Evolutionary conservation across 1,140 invertebrate species (phyloP).

Genomic region (Magallana ariakensis): DNA sequence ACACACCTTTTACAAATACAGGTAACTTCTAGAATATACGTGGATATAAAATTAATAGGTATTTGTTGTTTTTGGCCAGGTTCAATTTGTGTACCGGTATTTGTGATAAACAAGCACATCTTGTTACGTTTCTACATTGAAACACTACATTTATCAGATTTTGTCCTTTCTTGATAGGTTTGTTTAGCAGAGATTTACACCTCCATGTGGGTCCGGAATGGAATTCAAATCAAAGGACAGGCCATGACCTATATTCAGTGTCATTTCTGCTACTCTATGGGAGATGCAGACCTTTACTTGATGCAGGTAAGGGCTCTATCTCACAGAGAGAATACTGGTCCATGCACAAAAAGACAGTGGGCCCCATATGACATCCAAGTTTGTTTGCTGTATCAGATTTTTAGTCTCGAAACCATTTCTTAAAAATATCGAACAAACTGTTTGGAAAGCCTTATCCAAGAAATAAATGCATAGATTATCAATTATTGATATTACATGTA

Average conservation of each 20-base stretch:
- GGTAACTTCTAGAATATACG: conserved; percentile 82
- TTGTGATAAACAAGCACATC: neutral
- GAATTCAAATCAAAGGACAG: conserved; percentile 97
- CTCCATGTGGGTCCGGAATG: conserved; percentile 97
- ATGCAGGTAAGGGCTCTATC: conserved; percentile 72
- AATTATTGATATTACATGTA: too few relatives aligned
- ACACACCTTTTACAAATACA: conserved; percentile 95
- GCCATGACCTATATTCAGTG: conserved; percentile 99
- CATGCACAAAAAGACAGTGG: neutral
- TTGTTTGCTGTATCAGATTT: too few relatives aligned
- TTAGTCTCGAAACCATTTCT: too few relatives aligned
- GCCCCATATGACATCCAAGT: too few relatives aligned
- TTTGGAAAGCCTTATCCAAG: too few relatives aligned
- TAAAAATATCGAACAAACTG: too few relatives aligned
- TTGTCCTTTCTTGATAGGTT: conserved; percentile 83
- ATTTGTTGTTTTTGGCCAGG: too few relatives aligned
- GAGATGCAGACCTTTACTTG: conserved; percentile 96
- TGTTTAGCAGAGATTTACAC: conserved; percentile 96
- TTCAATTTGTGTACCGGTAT: neutral
- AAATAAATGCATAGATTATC: too few relatives aligned
- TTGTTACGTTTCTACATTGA: neutral
- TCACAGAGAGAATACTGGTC: neutral
- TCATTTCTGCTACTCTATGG: conserved; percentile 99
- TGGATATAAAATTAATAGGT: neutral
- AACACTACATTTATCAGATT: neutral